Base-by-base conservation (phyloP, 2,797 vertebrate genomes). In the Acestrorhynchus altus region DNA sequence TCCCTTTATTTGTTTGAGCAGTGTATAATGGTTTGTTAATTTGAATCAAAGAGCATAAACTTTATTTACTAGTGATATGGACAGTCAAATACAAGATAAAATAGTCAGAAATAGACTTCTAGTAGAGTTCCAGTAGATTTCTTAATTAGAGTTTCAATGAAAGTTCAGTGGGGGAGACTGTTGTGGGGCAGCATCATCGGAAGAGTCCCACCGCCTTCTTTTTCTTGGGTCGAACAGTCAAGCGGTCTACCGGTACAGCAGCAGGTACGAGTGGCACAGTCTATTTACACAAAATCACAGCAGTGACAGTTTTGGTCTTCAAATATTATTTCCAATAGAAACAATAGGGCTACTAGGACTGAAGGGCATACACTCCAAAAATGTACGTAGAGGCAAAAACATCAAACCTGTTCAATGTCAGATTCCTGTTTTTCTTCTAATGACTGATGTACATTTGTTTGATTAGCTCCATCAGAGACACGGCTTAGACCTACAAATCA, bases 141-240 rank as follows among this genome's bases (percentile, higher is more conserved):
- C 15, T 15, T 47, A 75, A 66, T 35, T 35, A 35, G 6, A 35
- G 31, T 2, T 35, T 35, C 2, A 35, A 6, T 35, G 31, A 35
- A 2, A 6, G 6, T 35, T 2, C 2, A 6, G 6, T 2, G 6
- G 31, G 6, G 6, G 6, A 35, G 6, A 35, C 2, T 2, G 6
- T 2, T 6, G 31, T 35, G 31, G 31, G 31, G 2, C 31, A 13
- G 35, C 4, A 46, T 93, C 89, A 94, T 80, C 88, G 82, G 81
- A 94, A 94, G 70, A 94, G 83, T 4, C 93, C 93, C 0, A 49
- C 40, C 0, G 82, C 87, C 83, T 94, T 94, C 89, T 91, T 94
- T 89, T 93, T 94, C 90, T 93, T 94, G 39, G 89, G 84, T 83
- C 87, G 92, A 10, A 87, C 80, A 22, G 84, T 1, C 1, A 76